These are phyloP conservation scores for Argopecten irradians DNA, from an alignment of 1,140 invertebrate genomes.

Conservation along the genomic window DNA sequence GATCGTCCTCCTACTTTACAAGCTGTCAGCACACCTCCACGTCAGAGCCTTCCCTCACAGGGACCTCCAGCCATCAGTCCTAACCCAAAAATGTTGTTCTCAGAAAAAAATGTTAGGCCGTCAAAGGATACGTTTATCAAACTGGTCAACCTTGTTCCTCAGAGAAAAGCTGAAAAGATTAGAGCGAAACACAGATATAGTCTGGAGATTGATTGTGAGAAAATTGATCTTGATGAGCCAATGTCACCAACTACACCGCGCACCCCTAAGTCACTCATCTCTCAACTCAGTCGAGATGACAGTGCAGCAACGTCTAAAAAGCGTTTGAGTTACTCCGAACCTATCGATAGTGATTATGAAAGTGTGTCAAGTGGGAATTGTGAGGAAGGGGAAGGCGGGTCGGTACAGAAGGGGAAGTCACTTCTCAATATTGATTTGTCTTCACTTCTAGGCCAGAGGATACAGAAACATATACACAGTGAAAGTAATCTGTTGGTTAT, in stretches of 20 bases:
- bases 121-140: slow-evolving; percentile 55
- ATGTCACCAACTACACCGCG: slow-evolving; percentile 65
- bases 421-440: slow-evolving; percentile 65
- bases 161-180: slow-evolving; percentile 60
- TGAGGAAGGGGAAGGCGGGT: slow-evolving; percentile 44
- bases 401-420: slow-evolving; percentile 54
- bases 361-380: slow-evolving; percentile 50
- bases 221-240: slow-evolving; percentile 62
- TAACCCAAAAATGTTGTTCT: slow-evolving; percentile 16
- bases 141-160: slow-evolving; percentile 60
- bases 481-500: slow-evolving; percentile 61
- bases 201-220: slow-evolving; percentile 67
- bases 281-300: slow-evolving; percentile 68
- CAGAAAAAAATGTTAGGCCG: slow-evolving; percentile 19
- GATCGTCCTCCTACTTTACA: slow-evolving; percentile 54
- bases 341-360: slow-evolving; percentile 35
- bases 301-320: slow-evolving; percentile 48
- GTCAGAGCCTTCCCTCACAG: slow-evolving; percentile 30
- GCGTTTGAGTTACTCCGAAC: slow-evolving; percentile 51
- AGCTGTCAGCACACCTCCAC: slow-evolving; percentile 37
- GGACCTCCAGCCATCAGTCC: slow-evolving; percentile 51
- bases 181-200: slow-evolving; percentile 49
- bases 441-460: slow-evolving; percentile 67
- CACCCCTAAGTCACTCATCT: slow-evolving; percentile 71
- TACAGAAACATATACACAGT: slow-evolving; percentile 65